Evolutionary conservation across 1,140 invertebrate species (phyloP), one percentile per base, ranked within the genome.

Genomic region (Sitobion miscanthi): DNA sequence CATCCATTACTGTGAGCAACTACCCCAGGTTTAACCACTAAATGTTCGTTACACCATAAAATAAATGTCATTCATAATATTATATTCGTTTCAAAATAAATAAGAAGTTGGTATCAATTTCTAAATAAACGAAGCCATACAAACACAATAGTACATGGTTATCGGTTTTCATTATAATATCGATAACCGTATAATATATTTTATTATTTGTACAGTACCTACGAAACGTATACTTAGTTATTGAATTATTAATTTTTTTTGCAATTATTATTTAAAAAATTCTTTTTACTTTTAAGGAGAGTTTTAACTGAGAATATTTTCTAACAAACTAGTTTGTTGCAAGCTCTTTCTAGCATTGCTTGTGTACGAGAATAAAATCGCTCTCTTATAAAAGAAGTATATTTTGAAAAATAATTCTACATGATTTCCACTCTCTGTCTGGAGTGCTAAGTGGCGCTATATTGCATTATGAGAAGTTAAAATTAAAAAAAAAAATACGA

Each of bases 51-150:
- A 5, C 14, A 77, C 62, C n/a, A 77, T 30, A 25, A 77, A n/a
- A 69, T 2, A 77, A 69, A 77, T 77, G 14, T 77, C 30, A 77
- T 47, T 86, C 45, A 30, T 25, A 54, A 21, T 54, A 54, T 4
- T 17, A 25, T 86, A 25, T 86, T 7, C 4, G 11, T 86, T 86
- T 30, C 14, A 42, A n/a, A 52, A 88, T 47, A 21, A 35, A 88
- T 88, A 52, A n/a, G 86, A 88, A 86, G 14, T 30, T 21, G n/a
- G 45, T 87, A 87, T 47, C 85, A 49, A 35, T 88, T 88, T 88
- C 30, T 88, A 30, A 88, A 88, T 47, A 52, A 88, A 88, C 17
- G 86, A 88, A 88, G 47, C 86, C 47, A n/a, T 5, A n/a, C 47
- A 88, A 85, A 45, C 23, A 35, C 38, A 86, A 47, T 47, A 47